Evolutionary conservation across 23 tunicate genomes (phyloP).

Genomic region (Oikopleura vanhoeffeni): DNA sequence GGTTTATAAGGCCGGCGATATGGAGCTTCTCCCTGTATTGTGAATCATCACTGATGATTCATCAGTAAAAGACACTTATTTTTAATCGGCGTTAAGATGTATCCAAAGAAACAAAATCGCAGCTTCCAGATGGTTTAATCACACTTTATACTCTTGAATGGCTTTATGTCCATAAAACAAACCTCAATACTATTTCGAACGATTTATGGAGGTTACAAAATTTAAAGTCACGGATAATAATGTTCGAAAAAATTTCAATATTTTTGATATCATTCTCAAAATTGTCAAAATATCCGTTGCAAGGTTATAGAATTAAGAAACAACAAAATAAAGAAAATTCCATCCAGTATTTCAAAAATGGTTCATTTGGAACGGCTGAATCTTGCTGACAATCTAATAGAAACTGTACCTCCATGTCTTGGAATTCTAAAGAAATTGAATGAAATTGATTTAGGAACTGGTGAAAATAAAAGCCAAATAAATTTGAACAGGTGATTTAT

Average conservation of each 20-base stretch:
- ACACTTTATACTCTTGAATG: constrained; percentile 1
- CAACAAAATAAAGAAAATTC: background rate
- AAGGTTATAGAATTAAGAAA: background rate
- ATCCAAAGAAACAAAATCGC: background rate
- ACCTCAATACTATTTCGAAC: background rate
- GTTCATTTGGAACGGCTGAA: background rate
- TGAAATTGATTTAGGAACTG: background rate
- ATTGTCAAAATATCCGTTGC: background rate
- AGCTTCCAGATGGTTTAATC: background rate
- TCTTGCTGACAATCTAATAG: background rate
- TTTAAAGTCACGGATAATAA: background rate
- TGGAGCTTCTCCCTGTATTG: too few relatives aligned
- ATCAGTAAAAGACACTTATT: too few relatives aligned
- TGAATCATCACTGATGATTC: too few relatives aligned
- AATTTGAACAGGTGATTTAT: too few relatives aligned
- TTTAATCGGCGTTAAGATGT: background rate
- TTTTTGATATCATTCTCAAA: too few relatives aligned
- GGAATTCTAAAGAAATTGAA: background rate
- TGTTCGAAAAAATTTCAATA: background rate
- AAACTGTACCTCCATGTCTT: background rate
- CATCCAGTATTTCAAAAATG: background rate
- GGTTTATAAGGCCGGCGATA: too few relatives aligned
- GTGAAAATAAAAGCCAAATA: too few relatives aligned
- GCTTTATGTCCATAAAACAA: background rate
- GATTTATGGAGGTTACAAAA: background rate